Base-by-base conservation (phyloP, 2,797 vertebrate species). In the Characodon lateralis region DNA sequence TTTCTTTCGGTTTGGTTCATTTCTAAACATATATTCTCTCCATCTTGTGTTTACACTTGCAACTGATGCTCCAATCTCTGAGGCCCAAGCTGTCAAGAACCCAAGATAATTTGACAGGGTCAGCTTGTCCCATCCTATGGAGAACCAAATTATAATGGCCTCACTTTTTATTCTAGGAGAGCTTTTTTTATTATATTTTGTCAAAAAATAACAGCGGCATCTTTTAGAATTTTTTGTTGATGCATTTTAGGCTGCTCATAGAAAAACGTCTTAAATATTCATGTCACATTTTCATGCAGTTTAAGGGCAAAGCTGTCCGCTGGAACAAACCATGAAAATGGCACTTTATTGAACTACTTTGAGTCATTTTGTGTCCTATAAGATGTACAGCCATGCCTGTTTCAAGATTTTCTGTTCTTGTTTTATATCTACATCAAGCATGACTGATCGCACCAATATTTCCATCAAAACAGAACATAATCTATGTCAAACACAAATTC, bases 401-500 rank as follows among this genome's bases (percentile, higher is more conserved):
- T 61, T 59, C 51, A 4, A 56, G 43, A 48, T 53, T 55, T 76
- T 6, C 63, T 71, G 58, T 66, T 76, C 22, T 22, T 56, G 31
- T 66, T 73, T 78, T 22, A 26, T 53, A 58, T n/a, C 50, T 53
- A 72, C 76, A 71, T 63, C 1, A 50, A 70, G 43, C n/a, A 8
- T 2, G 70, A 71, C 61, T 81, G 61, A 48, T 81, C 7, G 10
- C 61, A 46, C 22, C 74, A 48, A 41, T n/a, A 69, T 78, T 59
- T 85, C 83, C 28, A 73, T 81, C 86, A 78, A 28, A 77, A 35
- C 20, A 61, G 43, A 81, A 81, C n/a, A 13, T 39, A 28, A 77
- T 81, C 81, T 43, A 9, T 78, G 83, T 83, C 81, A 61, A 26
- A 56, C 78, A 61, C 77, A 74, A 75, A 73, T 81, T 79, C 80